Evolutionary conservation across 2,888 invertebrate species (phyloP), one percentile per base, ranked within the genome.

Genomic region (Cyclophora albipunctata): DNA sequence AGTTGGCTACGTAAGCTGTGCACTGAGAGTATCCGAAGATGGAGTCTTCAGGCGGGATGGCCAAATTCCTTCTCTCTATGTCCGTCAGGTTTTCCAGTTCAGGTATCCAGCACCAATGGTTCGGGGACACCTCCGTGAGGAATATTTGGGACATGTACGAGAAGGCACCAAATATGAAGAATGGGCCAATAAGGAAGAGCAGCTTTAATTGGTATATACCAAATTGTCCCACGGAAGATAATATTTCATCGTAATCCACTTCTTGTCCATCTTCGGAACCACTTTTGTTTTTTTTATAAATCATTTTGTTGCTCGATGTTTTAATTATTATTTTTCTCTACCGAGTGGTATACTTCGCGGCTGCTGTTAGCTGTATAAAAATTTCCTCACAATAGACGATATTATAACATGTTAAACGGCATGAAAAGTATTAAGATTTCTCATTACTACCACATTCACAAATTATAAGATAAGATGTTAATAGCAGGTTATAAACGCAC

Each of bases 1-100:
- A 83, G 57, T 84, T 78, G 1, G 73, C 77, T 5, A 63, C 66
- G 51, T 78, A 83, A 7, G 68, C 56, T n/a, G 56, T 45, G 50
- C 83, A 83, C 4, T 69, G 75, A 2, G 80, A 79, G 53, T 82
- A 81, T 46, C 81, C 81, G 60, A 70, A 77, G 0, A 54, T 56
- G 0, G 73, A 57, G 4, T 57, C 37, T n/a, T 75, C 74, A 44
- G 48, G 46, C 0, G 77, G 76, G 47, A 76, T 69, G 3, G 72
- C 73, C 4, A 78, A 53, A 49, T 54, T 58, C 52, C 68, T 64
- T 45, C 77, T 59, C 57, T 73, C 67, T n/a, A 65, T 46, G 0
- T 51, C 66, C 7, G 72, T 75, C 33, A 76, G 49, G 49, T 77
- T 75, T 54, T 63, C 69, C 42, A 78, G 49, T 45, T 71, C 73